phyloP scores from a whole-genome alignment of 2,113 vertebrate genomes.

The Isichthys henryi region DNA sequence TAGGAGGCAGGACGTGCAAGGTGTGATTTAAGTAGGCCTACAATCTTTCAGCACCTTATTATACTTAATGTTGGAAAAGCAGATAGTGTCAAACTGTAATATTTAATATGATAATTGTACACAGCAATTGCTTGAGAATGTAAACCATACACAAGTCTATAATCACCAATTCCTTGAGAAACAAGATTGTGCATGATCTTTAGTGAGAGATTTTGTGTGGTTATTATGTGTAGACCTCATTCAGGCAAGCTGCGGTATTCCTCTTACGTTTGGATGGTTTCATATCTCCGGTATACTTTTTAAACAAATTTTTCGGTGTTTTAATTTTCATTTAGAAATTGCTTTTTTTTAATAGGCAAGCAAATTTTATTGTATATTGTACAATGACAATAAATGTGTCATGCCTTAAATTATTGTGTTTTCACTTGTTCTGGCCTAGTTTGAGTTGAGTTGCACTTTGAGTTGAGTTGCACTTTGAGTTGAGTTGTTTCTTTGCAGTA shows the following conservation, averaged over 20 bases:
- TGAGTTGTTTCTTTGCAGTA: background rate
- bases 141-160: background rate
- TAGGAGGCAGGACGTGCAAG: constrained; percentile 41
- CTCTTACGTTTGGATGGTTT: background rate
- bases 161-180: background rate
- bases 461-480: background rate
- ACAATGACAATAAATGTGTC: background rate
- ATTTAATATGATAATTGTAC: background rate
- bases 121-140: background rate
- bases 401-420: background rate
- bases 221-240: background rate
- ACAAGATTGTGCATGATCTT: background rate
- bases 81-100: background rate
- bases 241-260: background rate
- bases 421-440: background rate
- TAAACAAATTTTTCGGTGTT: background rate
- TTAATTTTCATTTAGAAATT: background rate
- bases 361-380: background rate
- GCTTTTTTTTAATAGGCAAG: background rate
- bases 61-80: background rate
- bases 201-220: background rate
- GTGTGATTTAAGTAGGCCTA: background rate
- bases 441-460: background rate
- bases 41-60: background rate
- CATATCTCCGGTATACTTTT: background rate